Percentiles rank a stretch among this genome's conserved stretches.
phyloP scores from a whole-genome alignment of 2,888 invertebrate species.

The Xylocampa areola region DNA sequence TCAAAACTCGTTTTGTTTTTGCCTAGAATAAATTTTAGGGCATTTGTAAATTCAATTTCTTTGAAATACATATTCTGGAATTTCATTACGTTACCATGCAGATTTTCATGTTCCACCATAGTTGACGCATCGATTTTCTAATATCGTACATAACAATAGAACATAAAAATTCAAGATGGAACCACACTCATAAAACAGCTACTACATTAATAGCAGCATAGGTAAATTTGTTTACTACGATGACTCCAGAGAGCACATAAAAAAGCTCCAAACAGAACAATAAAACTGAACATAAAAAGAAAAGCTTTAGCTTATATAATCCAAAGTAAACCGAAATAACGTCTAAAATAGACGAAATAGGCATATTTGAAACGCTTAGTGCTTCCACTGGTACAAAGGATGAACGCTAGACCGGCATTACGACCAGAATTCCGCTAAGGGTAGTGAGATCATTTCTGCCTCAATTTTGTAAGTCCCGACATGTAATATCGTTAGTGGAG shows the following conservation, averaged over 20 bases:
- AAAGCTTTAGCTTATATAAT: constrained; percentile 27
- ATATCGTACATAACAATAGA: constrained; percentile 9
- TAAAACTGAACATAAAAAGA: constrained; percentile 41
- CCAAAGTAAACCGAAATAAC: constrained; percentile 12
- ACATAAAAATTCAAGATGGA: constrained; percentile 23
- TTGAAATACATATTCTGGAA: too few relatives aligned
- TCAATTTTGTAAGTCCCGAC: constrained; percentile 20
- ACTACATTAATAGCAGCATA: constrained; percentile 15
- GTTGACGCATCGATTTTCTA: background rate
- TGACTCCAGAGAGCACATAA: constrained; percentile 37
- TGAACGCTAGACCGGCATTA: background rate
- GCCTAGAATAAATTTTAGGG: background rate
- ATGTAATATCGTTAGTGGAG: constrained; percentile 21
- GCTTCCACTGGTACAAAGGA: constrained; percentile 3
- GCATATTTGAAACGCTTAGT: constrained; percentile 10
- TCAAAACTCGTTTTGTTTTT: constrained; percentile 30
- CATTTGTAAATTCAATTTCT: background rate
- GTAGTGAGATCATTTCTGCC: constrained; percentile 22
- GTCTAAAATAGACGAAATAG: constrained; percentile 18
- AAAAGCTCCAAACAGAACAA: constrained; percentile 38
- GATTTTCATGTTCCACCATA: background rate
- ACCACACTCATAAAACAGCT: constrained; percentile 36
- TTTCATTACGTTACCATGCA: too few relatives aligned
- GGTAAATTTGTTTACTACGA: constrained; percentile 43
- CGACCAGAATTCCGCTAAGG: constrained; percentile 17